Evolutionary conservation across 2,797 vertebrate genomes (phyloP).

Genomic region (Sebastes nivosus): DNA sequence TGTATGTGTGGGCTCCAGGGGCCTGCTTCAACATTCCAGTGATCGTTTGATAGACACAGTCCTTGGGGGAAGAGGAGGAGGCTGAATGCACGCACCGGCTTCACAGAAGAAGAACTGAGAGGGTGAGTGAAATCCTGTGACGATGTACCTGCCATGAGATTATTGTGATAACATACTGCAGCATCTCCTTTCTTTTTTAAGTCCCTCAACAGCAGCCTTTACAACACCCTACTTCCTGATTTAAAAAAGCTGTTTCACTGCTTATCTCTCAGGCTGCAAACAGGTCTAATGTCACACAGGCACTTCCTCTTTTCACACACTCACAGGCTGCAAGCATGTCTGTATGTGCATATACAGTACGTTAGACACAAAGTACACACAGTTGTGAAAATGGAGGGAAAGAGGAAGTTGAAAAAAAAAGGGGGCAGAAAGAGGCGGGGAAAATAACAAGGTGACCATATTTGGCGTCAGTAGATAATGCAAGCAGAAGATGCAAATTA

Average conservation of each 20-base stretch:
- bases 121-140: slow-evolving; percentile 58
- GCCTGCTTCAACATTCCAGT: slow-evolving; percentile 72
- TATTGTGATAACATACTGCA: slow-evolving; percentile 32
- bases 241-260: slow-evolving; percentile 44
- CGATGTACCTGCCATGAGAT: slow-evolving; percentile 13
- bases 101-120: slow-evolving; percentile 21
- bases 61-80: slow-evolving; percentile 31
- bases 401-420: slow-evolving; percentile 64
- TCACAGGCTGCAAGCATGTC: not conserved
- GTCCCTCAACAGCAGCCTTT: slow-evolving; percentile 32
- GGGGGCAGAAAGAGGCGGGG: slow-evolving; percentile 54
- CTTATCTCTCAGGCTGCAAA: slow-evolving; percentile 66
- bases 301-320: slow-evolving; percentile 74
- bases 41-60: slow-evolving; percentile 74
- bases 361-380: slow-evolving; percentile 10
- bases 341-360: not conserved
- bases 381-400: slow-evolving; percentile 61
- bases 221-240: slow-evolving; percentile 72
- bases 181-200: slow-evolving; percentile 20
- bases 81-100: slow-evolving; percentile 6
- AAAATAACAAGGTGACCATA: slow-evolving; percentile 65
- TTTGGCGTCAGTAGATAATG: slow-evolving; percentile 76
- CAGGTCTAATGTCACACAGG: slow-evolving; percentile 48
- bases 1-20: slow-evolving; percentile 73
- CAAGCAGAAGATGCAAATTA: slow-evolving; percentile 82